Percentiles rank a stretch among this genome's conserved stretches.
Conservation (phyloP, 2,113 vertebrate genomes). For the Elaphurus davidianus region DNA sequence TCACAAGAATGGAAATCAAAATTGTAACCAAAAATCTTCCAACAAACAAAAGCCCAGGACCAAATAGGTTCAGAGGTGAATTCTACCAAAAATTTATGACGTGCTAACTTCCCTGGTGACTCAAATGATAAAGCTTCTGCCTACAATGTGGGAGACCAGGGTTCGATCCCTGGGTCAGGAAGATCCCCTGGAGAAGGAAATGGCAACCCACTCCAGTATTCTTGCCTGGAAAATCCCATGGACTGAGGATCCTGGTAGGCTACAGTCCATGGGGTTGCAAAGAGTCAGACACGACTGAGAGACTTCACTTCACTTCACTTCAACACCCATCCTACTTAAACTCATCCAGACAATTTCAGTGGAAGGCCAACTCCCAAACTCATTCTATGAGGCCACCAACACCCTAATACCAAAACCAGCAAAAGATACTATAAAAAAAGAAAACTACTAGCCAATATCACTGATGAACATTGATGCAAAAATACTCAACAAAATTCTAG, state of each 20-base stretch:
- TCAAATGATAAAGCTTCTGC: no score
- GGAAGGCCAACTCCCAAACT: not conserved
- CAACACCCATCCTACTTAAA: not conserved
- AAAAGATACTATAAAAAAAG: not conserved
- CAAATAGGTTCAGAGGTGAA: not conserved
- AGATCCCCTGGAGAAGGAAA: no score
- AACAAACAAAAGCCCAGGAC: not conserved
- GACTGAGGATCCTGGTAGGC: no score
- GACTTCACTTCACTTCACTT: no score
- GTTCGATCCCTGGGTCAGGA: no score
- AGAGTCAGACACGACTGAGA: no score
- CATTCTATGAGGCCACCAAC: not conserved
- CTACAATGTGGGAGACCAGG: fast-evolving
- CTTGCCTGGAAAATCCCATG: no score
- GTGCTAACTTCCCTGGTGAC: not conserved
- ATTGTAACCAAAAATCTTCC: not conserved
- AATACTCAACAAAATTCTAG: not conserved
- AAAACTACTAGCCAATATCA: not conserved
- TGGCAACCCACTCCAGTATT: no score
- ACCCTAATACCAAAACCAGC: not conserved
- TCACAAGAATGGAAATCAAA: fast-evolving
- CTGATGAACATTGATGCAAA: not conserved
- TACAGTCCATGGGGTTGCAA: no score
- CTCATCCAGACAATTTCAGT: not conserved
- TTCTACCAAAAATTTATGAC: not conserved